These are phyloP conservation scores for Lasioglossum albipes DNA, from an alignment of 1,140 invertebrate species.

Conservation along the genomic window DNA sequence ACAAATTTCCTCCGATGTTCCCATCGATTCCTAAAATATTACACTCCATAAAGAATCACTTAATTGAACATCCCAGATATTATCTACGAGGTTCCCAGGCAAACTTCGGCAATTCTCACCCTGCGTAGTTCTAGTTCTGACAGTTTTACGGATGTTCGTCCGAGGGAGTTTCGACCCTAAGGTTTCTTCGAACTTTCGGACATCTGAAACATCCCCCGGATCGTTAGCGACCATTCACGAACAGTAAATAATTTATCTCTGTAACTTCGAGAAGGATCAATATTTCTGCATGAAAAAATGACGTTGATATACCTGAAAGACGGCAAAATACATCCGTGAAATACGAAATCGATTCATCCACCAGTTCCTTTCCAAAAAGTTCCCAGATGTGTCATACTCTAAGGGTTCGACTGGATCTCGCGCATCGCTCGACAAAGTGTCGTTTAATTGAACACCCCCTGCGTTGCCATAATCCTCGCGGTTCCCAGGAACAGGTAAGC, in stretches of 20 bases:
- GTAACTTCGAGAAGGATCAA: no score
- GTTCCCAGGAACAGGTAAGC: slow-evolving; percentile 71
- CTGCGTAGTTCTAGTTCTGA: not conserved
- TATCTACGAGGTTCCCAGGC: not conserved
- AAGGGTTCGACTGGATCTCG: no score
- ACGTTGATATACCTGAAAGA: no score
- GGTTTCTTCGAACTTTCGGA: no score
- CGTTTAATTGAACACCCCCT: slow-evolving; percentile 55
- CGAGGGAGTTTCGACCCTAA: not conserved
- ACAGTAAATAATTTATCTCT: not conserved
- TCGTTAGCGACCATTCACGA: not conserved
- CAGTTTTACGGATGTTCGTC: not conserved
- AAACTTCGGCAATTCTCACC: not conserved
- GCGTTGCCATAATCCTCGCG: slow-evolving; percentile 41
- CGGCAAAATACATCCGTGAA: no score
- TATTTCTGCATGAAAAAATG: no score
- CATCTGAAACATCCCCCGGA: not conserved
- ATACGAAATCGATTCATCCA: no score
- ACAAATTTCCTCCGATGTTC: not conserved
- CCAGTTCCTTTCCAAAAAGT: no score
- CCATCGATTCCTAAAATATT: not conserved
- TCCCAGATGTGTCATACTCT: no score
- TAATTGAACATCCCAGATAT: not conserved
- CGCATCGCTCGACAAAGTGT: slow-evolving; percentile 1
- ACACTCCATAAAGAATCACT: not conserved